These are phyloP conservation scores for Catocala fraxini DNA, from an alignment of 2,888 invertebrate genomes.

Conservation along the genomic window DNA sequence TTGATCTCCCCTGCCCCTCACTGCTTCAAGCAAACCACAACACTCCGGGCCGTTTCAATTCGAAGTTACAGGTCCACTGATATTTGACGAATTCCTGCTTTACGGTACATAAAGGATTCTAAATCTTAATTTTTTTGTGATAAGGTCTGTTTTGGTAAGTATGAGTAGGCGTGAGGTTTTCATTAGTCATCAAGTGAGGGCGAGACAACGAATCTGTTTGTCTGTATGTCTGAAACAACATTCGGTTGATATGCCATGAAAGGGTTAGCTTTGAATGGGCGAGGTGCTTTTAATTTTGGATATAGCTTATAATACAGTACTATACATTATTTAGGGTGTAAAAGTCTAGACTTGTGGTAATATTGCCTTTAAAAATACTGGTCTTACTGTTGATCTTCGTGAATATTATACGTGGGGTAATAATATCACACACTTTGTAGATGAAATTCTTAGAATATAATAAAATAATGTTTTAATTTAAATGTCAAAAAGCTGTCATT, in stretches of 20 bases:
- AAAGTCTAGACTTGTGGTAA: conserved; percentile 26
- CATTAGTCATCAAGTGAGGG: conserved; percentile 76
- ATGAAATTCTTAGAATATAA: conserved; percentile 3
- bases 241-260: conserved; percentile 74
- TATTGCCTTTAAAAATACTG: too few species aligned
- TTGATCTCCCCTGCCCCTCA: conserved; percentile 53
- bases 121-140: conserved; percentile 39
- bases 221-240: conserved; percentile 79
- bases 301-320: conserved; percentile 25
- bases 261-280: conserved; percentile 60
- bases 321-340: conserved; percentile 17
- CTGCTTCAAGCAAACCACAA: conserved; percentile 33
- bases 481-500: conserved; percentile 10
- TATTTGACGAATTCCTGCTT: conserved; percentile 50
- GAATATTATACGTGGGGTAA: too few species aligned
- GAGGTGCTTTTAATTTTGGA: conserved; percentile 67
- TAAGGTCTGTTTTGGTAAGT: conserved; percentile 39
- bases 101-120: conserved; percentile 32
- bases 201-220: conserved; percentile 75
- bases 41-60: conserved; percentile 50
- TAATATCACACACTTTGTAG: too few species aligned
- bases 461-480: not conserved
- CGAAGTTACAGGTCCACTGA: conserved; percentile 61
- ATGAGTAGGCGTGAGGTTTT: conserved; percentile 56
- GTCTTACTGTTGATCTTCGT: too few species aligned